Conservation (phyloP, 1,140 invertebrate species). For the Limonius californicus region DNA sequence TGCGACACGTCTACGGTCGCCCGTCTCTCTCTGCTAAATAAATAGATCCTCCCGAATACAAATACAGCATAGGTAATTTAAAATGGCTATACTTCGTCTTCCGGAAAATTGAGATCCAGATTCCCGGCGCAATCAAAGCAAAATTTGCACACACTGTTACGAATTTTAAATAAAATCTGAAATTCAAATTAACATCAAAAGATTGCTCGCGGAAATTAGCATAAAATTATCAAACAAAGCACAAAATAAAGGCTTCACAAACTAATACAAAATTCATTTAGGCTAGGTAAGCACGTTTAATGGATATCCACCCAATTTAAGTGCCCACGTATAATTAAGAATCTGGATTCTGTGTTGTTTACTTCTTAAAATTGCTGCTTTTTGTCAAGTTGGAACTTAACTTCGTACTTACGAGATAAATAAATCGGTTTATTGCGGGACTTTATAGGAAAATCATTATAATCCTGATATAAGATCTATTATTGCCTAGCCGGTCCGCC, state of each 20-base stretch:
- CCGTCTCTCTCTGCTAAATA: background rate
- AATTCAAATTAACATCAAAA: constrained; percentile 12
- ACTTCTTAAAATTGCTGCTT: too few species aligned
- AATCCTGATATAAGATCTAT: too few species aligned
- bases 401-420: too few species aligned
- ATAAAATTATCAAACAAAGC: constrained; percentile 4
- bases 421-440: too few species aligned
- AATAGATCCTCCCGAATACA: constrained; percentile 3
- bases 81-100: constrained; percentile 1
- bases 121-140: background rate
- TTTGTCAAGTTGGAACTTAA: too few species aligned
- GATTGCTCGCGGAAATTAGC: background rate
- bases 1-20: background rate
- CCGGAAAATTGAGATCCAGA: constrained; percentile 7
- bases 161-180: constrained; percentile 12
- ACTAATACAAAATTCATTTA: background rate
- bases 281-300: too few species aligned
- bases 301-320: too few species aligned
- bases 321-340: too few species aligned
- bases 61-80: constrained; percentile 6
- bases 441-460: too few species aligned
- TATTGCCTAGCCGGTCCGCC: too few species aligned
- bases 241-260: constrained; percentile 4
- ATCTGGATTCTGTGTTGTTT: too few species aligned
- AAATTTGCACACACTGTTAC: constrained; percentile 9